phyloP scores from a whole-genome alignment of 2,113 vertebrate genomes.

The Scomber colias region DNA sequence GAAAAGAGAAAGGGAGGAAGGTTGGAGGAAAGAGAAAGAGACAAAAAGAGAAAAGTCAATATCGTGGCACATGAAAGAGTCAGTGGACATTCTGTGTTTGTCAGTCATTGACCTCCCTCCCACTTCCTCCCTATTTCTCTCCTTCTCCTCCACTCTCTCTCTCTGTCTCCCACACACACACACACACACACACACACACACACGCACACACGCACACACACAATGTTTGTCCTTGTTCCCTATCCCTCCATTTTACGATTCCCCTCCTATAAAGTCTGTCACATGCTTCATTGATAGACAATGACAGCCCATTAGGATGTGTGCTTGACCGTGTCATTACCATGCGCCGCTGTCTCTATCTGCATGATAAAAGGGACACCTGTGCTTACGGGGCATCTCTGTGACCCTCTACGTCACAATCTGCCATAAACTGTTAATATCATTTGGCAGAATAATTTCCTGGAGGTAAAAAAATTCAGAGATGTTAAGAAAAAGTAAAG shows the following conservation, averaged over 20 bases:
- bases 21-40: background rate
- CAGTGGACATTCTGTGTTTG: constrained; percentile 37
- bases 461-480: background rate
- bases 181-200: background rate
- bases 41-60: constrained; percentile 55
- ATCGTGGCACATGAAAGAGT: constrained; percentile 38
- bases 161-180: background rate
- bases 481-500: constrained; percentile 1
- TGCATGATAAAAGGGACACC: constrained; percentile 75
- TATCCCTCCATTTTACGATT: constrained; percentile 50
- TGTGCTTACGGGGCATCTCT: constrained; percentile 34
- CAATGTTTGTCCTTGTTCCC: constrained; percentile 6
- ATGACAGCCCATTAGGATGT: constrained; percentile 61
- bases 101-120: constrained; percentile 23
- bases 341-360: constrained; percentile 45
- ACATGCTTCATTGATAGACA: constrained; percentile 51
- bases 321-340: constrained; percentile 72
- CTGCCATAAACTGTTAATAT: background rate
- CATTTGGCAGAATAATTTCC: background rate
- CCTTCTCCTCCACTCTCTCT: background rate
- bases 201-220: background rate
- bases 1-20: background rate
- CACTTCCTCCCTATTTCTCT: constrained; percentile 22
- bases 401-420: background rate
- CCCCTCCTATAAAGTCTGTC: constrained; percentile 37